Evolutionary conservation across 2,797 vertebrate species (phyloP), one percentile per base, ranked within the genome.

Genomic region (Enteromius treurensis): DNA sequence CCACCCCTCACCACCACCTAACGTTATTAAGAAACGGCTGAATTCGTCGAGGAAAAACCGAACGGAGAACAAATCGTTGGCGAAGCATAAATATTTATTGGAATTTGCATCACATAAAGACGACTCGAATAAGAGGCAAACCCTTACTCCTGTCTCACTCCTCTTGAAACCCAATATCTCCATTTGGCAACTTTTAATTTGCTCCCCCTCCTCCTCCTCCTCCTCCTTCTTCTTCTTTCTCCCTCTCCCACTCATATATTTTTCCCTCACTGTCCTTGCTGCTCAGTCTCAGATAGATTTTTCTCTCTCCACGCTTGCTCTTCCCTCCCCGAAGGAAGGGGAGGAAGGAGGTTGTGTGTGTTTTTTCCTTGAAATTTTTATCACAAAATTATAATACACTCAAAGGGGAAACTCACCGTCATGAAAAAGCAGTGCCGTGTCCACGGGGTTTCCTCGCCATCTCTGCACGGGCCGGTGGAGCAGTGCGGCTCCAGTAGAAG

Each of bases 331-430:
- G 94, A 95, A 96, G 95, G 95, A 95, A 95, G 95, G 94, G 95
- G 96, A 96, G 96, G 97, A 97, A 97, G 97, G 96, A 96, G 96
- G 93, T 93, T 96, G 96, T 97, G 96, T 97, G 96, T 94, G 96
- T 97, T 97, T 95, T 96, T 97, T 97, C 97, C 97, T 98, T 98
- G 97, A 98, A 98, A 99, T 96, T 99, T 99, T 99, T 99, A 99
- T 99, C 98, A 97, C 98, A 98, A 99, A 99, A 99, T 99, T 98
- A 99, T 98, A 98, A 99, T 98, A 98, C 97, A 98, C 97, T 99
- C 97, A 98, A 98, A 99, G 97, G 97, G 82, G 97, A 97, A 99
- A 99, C 97, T 99, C 97, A 99, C 97, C 96, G 97, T 98, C 98
- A 99, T 98, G 97, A 98, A 98, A 98, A 98, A 99, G 96, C 97